phyloP scores from a whole-genome alignment of 2,888 invertebrate species.

The Dicycla oo region DNA sequence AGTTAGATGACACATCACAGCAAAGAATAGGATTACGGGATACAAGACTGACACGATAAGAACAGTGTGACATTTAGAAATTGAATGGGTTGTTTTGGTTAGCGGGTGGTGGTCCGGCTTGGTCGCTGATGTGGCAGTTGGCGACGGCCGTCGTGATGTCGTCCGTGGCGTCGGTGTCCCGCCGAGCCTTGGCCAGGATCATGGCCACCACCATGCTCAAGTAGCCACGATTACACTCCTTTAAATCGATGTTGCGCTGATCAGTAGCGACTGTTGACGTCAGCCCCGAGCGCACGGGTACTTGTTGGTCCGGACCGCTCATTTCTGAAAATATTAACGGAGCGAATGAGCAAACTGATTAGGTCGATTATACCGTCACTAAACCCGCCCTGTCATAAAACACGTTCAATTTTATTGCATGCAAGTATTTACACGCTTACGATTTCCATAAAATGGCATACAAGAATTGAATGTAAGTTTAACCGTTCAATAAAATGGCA shows the following conservation, averaged over 20 bases:
- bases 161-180: slow-evolving; percentile 29
- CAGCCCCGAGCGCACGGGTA: neutral
- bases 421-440: no score
- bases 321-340: slow-evolving; percentile 29
- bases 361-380: neutral
- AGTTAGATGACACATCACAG: neutral
- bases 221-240: slow-evolving; percentile 17
- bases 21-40: neutral
- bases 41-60: neutral
- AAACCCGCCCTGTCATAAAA: no score
- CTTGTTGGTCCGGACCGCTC: slow-evolving; percentile 2
- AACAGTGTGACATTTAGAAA: neutral
- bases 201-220: slow-evolving; percentile 36
- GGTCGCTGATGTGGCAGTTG: slow-evolving; percentile 29
- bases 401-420: no score
- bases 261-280: neutral
- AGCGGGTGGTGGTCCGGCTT: neutral
- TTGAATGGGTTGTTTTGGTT: slow-evolving; percentile 9
- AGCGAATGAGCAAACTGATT: neutral
- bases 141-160: slow-evolving; percentile 37
- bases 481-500: no score
- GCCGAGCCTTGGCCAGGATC: slow-evolving; percentile 42
- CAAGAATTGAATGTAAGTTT: no score
- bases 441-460: no score
- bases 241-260: slow-evolving; percentile 1